A percentile compares a stretch with the other conserved stretches of the same genome.
Conservation (phyloP, 2,113 vertebrate genomes). For the Mesembrinibis cayennensis region DNA sequence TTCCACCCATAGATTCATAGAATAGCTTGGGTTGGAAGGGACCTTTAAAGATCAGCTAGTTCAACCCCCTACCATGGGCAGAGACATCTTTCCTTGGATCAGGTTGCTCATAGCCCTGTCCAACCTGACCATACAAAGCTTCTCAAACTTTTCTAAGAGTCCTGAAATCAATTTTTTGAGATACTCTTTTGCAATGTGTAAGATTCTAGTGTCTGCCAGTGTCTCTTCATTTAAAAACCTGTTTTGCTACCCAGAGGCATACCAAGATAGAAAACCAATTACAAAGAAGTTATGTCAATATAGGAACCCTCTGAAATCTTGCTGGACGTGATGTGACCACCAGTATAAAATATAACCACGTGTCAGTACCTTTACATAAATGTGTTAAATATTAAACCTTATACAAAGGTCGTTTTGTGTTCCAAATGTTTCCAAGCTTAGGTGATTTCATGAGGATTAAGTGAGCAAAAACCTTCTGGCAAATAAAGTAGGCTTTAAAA, state of each 20-base stretch:
- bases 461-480: not conserved
- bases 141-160: not conserved
- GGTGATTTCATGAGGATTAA: conserved; percentile 34
- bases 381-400: conserved; percentile 46
- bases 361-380: conserved; percentile 2
- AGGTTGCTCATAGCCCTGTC: not conserved
- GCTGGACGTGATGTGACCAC: not conserved
- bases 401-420: conserved; percentile 14
- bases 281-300: not conserved
- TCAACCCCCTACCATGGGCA: not conserved
- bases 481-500: not conserved
- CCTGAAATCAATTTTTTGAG: not conserved
- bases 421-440: not conserved
- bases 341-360: not conserved
- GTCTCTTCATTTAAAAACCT: not conserved
- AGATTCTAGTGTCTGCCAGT: not conserved
- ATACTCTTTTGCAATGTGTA: not conserved
- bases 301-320: not conserved
- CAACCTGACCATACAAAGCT: not conserved
- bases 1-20: not conserved
- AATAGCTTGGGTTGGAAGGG: not conserved
- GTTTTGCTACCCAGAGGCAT: not conserved
- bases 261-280: not conserved
- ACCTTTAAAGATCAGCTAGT: not conserved
- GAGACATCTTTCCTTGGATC: not conserved